These are phyloP conservation scores for Brachymystax lenok DNA, from an alignment of 2,797 vertebrate genomes.

Conservation along the genomic window DNA sequence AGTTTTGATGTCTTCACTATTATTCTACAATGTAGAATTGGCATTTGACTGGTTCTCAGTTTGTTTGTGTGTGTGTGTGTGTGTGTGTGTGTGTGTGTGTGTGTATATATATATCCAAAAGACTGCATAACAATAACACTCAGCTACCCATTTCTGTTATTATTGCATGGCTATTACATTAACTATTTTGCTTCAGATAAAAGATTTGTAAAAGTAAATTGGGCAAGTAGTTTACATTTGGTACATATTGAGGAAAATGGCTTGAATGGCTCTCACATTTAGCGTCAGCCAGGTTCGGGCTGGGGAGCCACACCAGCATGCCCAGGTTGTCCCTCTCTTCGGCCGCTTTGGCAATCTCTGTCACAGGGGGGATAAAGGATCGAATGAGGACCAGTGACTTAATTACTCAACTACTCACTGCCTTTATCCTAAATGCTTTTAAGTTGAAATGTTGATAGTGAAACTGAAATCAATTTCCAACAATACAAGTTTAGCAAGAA, in stretches of 20 bases:
- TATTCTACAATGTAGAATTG: too few species aligned
- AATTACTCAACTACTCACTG: neutral
- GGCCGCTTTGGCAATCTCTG: slow-evolving; percentile 85
- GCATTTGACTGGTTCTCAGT: too few species aligned
- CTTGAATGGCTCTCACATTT: slow-evolving; percentile 74
- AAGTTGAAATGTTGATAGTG: neutral
- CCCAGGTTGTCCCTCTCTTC: slow-evolving; percentile 91
- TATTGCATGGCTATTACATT: too few species aligned
- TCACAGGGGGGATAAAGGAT: slow-evolving; percentile 28
- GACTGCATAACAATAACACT: too few species aligned
- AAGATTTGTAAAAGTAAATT: too few species aligned
- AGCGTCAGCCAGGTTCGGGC: slow-evolving; percentile 87
- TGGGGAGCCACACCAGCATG: slow-evolving; percentile 97
- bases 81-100: too few species aligned
- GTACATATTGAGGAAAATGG: neutral
- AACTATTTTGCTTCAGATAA: too few species aligned
- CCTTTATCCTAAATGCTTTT: neutral
- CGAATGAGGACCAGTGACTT: neutral
- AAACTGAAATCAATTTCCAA: neutral
- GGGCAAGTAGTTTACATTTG: neutral
- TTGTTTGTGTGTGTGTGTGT: too few species aligned
- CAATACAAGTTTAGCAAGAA: neutral
- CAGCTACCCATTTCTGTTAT: too few species aligned
- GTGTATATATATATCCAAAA: too few species aligned
- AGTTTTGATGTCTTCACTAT: too few species aligned